Conservation (phyloP, 2,888 invertebrate genomes). For the Brachypterus glaber region DNA sequence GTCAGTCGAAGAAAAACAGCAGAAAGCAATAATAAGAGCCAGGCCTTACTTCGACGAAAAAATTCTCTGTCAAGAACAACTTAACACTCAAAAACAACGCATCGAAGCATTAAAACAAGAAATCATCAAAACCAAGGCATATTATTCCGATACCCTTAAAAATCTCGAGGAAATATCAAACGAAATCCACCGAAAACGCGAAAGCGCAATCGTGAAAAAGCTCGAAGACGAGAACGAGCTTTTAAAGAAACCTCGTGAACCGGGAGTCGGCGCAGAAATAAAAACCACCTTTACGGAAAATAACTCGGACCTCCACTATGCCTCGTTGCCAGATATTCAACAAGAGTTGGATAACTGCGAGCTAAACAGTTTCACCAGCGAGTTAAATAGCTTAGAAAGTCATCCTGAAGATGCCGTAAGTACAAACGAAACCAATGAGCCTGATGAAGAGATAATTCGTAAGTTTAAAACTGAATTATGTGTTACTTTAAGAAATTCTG, state of each 20-base stretch:
- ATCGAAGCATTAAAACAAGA: slow-evolving; percentile 73
- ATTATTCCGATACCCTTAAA: slow-evolving; percentile 73
- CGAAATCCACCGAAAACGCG: slow-evolving; percentile 70
- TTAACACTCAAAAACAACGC: slow-evolving; percentile 75
- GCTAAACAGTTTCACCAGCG: slow-evolving; percentile 44
- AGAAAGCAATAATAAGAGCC: slow-evolving; percentile 75
- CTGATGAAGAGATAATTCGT: too few species aligned
- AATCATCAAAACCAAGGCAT: slow-evolving; percentile 67
- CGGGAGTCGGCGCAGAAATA: slow-evolving; percentile 56
- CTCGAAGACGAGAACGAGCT: slow-evolving; percentile 36
- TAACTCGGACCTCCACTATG: slow-evolving; percentile 19
- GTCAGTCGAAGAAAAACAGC: slow-evolving; percentile 71
- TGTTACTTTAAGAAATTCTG: too few species aligned
- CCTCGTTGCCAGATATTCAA: slow-evolving; percentile 43
- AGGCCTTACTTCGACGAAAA: slow-evolving; percentile 88
- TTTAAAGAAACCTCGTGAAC: slow-evolving; percentile 49
- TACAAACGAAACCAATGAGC: too few species aligned
- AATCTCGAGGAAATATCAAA: slow-evolving; percentile 85
- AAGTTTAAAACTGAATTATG: too few species aligned
- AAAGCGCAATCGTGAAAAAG: slow-evolving; percentile 24
- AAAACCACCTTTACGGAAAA: slow-evolving; percentile 34
- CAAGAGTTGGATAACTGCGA: slow-evolving; percentile 51
- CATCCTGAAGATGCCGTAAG: too few species aligned
- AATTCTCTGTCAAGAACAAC: slow-evolving; percentile 72
- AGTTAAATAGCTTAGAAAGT: too few species aligned